phyloP scores from a whole-genome alignment of 2,113 vertebrate species.

The Gobio gobio region DNA sequence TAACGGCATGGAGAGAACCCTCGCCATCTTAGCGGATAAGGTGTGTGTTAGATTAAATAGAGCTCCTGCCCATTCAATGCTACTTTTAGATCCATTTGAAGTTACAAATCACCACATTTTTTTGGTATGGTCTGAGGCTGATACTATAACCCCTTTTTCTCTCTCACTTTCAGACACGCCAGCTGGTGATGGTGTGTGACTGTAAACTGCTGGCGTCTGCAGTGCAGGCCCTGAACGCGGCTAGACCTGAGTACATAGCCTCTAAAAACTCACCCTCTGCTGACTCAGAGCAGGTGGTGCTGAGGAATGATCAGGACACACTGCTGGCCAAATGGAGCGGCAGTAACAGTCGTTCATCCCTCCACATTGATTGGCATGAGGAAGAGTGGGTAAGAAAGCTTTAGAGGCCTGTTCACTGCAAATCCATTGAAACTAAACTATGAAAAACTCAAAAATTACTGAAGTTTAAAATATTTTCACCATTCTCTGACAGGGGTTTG shows the following conservation, averaged over 20 bases:
- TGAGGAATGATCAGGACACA: constrained; percentile 96
- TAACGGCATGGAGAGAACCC: constrained; percentile 93
- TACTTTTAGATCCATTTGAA: not conserved
- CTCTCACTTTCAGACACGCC: constrained; percentile 82
- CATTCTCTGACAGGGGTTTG: not conserved
- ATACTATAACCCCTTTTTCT: not conserved
- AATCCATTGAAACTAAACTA: not conserved
- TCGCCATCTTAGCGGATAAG: constrained; percentile 94
- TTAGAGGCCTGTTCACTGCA: not conserved
- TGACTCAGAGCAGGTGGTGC: constrained; percentile 92
- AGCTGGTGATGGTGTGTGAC: constrained; percentile 94
- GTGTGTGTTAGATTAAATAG: constrained; percentile 64
- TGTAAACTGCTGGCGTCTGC: constrained; percentile 93
- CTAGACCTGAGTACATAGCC: constrained; percentile 94
- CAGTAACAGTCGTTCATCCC: constrained; percentile 86
- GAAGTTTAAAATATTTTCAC: not conserved
- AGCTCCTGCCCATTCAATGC: not conserved
- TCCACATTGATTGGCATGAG: constrained; percentile 92
- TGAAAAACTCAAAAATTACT: not conserved
- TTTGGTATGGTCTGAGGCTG: not conserved
- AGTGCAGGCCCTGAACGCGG: constrained; percentile 92
- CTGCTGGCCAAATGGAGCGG: constrained; percentile 93
- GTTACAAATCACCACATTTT: not conserved
- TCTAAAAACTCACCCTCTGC: constrained; percentile 92
- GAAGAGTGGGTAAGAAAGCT: constrained; percentile 89